These are phyloP conservation scores for Carduelis carduelis DNA, from an alignment of 2,797 vertebrate species.

Conservation along the genomic window DNA sequence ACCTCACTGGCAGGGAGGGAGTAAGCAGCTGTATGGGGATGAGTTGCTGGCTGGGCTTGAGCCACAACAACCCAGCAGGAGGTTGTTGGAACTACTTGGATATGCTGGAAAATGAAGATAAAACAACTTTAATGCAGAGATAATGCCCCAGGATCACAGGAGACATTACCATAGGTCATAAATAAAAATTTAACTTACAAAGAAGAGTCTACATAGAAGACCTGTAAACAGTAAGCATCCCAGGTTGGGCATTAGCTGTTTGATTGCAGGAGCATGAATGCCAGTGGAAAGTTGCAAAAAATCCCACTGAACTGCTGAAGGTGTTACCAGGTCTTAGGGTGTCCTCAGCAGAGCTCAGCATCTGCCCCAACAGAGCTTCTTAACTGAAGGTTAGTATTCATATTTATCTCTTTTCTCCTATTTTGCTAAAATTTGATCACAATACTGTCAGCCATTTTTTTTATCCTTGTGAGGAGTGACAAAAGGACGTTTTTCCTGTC, in stretches of 20 bases:
- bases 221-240: not conserved
- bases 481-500: not conserved
- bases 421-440: not conserved
- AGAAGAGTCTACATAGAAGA: not conserved
- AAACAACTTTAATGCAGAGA: not conserved
- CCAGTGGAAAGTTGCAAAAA: not conserved
- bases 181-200: not conserved
- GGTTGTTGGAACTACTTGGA: not conserved
- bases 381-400: not conserved
- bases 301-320: not conserved
- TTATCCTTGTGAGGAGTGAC: not conserved
- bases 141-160: not conserved
- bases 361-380: not conserved
- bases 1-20: not conserved
- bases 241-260: not conserved
- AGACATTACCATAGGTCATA: not conserved
- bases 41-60: not conserved
- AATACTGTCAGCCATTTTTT: not conserved
- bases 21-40: not conserved
- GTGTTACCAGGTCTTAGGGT: not conserved
- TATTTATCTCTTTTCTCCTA: not conserved
- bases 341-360: not conserved
- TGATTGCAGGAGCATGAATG: not conserved
- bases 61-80: not conserved
- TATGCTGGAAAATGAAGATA: not conserved